These are phyloP conservation scores for Caranx ignobilis DNA, from an alignment of 2,113 vertebrate genomes.

Conservation along the genomic window DNA sequence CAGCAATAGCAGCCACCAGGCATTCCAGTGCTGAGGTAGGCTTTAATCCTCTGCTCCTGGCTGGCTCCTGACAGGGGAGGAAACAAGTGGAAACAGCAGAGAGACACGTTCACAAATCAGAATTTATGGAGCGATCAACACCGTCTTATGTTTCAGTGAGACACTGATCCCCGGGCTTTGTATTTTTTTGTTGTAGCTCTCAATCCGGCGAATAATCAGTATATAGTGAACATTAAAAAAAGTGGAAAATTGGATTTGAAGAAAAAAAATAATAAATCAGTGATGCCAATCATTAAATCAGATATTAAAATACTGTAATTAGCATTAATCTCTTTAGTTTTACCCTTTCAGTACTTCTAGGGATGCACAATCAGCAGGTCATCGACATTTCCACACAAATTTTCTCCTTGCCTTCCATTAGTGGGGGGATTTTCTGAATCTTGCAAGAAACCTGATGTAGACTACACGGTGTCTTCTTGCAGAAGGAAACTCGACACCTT, in stretches of 20 bases:
- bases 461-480: slow-evolving; percentile 9
- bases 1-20: slow-evolving; percentile 56
- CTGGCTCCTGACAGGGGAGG: slow-evolving; percentile 61
- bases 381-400: background rate
- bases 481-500: slow-evolving; percentile 29
- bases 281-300: slow-evolving; percentile 23
- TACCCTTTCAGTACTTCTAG: slow-evolving; percentile 18
- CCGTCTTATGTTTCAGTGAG: slow-evolving; percentile 48
- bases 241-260: slow-evolving; percentile 48
- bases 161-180: slow-evolving; percentile 48
- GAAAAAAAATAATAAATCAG: slow-evolving; percentile 13
- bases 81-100: slow-evolving; percentile 47
- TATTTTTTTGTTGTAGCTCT: slow-evolving; percentile 33
- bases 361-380: slow-evolving; percentile 33
- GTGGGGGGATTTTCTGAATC: background rate
- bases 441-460: slow-evolving; percentile 22
- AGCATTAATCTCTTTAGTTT: slow-evolving; percentile 1
- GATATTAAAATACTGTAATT: slow-evolving; percentile 19
- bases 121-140: slow-evolving; percentile 57
- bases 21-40: slow-evolving; percentile 70
- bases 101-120: slow-evolving; percentile 56
- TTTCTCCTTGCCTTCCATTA: slow-evolving; percentile 9
- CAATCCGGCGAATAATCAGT: slow-evolving; percentile 35
- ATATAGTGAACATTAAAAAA: slow-evolving; percentile 30
- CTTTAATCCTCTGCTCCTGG: slow-evolving; percentile 72